These are phyloP conservation scores for Phalacrocorax pelagicus DNA, from an alignment of 2,113 vertebrate species.

Conservation along the genomic window DNA sequence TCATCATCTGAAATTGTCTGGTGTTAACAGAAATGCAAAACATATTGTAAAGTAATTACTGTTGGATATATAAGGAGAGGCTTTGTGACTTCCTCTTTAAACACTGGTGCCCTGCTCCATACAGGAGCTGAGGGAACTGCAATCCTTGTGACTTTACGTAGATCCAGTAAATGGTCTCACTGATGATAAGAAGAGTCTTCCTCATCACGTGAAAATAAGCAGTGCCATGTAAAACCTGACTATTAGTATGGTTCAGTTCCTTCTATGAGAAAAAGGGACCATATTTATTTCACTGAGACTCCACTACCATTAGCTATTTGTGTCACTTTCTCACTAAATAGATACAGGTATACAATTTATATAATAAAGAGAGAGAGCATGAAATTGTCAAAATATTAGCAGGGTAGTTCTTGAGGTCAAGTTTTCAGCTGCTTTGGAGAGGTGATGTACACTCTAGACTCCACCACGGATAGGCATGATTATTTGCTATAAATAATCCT, in stretches of 20 bases:
- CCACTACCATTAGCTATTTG: neutral
- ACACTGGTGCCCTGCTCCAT: neutral
- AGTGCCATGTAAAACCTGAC: too few species aligned
- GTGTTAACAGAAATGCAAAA: neutral
- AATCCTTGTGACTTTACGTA: neutral
- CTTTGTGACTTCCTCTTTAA: neutral
- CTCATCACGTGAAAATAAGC: neutral
- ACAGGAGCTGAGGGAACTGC: neutral
- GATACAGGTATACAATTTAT: neutral
- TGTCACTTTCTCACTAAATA: neutral
- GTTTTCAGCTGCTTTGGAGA: neutral
- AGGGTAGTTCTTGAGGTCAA: neutral
- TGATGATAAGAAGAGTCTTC: neutral
- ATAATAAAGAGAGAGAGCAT: neutral
- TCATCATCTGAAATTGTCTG: neutral
- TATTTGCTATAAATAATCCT: neutral
- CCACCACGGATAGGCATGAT: neutral
- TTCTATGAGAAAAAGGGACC: neutral
- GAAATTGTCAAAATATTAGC: neutral
- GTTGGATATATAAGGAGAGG: neutral
- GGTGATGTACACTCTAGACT: too few species aligned
- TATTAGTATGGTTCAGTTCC: neutral
- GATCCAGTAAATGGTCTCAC: neutral
- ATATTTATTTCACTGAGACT: neutral
- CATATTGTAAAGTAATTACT: neutral